These are phyloP conservation scores for Melanotaenia trifasciata DNA, from an alignment of 2,797 vertebrate species.

Conservation along the genomic window DNA sequence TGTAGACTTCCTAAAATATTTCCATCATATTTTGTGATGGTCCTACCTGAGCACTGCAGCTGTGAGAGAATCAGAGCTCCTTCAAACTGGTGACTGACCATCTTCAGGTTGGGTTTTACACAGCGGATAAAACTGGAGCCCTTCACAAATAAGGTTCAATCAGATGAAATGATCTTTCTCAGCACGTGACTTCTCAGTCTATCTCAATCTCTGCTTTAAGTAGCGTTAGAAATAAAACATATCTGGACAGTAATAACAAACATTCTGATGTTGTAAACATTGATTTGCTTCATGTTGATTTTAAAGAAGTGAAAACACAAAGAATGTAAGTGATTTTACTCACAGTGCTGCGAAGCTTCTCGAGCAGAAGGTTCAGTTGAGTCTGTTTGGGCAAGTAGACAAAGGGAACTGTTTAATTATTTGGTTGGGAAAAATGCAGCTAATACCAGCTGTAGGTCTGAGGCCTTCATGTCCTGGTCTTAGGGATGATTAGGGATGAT, in stretches of 20 bases:
- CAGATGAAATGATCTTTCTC: neutral
- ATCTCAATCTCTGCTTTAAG: neutral
- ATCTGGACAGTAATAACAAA: neutral
- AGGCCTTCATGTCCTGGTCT: neutral
- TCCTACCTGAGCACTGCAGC: constrained; percentile 96
- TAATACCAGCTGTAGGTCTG: neutral
- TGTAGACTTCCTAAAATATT: neutral
- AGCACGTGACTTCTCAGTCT: neutral
- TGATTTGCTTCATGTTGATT: constrained; percentile 9
- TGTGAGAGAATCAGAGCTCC: constrained; percentile 97
- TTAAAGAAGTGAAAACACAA: neutral
- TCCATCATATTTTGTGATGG: neutral
- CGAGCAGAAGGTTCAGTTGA: constrained; percentile 95
- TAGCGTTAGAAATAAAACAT: neutral
- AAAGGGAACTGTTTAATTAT: constrained; percentile 27
- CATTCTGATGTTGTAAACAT: neutral
- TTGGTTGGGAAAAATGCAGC: constrained; percentile 8
- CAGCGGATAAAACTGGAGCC: constrained; percentile 99
- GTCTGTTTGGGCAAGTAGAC: constrained; percentile 85
- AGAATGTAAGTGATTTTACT: constrained; percentile 70
- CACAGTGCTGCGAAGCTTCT: constrained; percentile 97
- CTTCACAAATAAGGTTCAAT: constrained; percentile 70
- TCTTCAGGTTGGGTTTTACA: constrained; percentile 98
- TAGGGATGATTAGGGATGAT: neutral
- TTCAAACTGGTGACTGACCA: constrained; percentile 98